Base-by-base conservation (phyloP, 2,797 vertebrate genomes). In the Darevskia mixta region DNA sequence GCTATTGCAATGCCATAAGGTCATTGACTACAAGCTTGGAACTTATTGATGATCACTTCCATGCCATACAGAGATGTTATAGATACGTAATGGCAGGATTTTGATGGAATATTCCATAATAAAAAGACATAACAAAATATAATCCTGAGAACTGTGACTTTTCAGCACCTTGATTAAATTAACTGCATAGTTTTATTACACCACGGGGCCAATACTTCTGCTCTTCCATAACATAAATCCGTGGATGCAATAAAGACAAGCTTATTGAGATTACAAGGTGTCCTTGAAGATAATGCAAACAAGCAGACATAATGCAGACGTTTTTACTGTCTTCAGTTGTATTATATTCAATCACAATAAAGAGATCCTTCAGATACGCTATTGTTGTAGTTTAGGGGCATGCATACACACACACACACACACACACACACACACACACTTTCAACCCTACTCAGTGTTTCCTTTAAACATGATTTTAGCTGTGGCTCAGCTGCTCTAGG, bases 1-100 rank as follows among this genome's bases (percentile, higher is more conserved):
- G 75, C 72, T 67, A 79, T 49, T 89, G 82, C 88, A 91, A 88
- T 88, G 89, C 93, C 91, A 89, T 61, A 72, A 29, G 45, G 67
- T 72, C 77, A 82, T 27, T 64, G 13, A 49, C 58, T 75, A 49
- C 27, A 82, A 64, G 58, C 38, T 45, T 82, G 29, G 61, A 82
- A 87, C 4, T 23, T 58, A 38, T 25, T 72, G 20, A 61, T 27
- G 69, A 75, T 86, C 25, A 76, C 8, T 82, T 87, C 29, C 27
- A 15, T 64, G 86, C 32, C 29, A 87, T 55, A 66, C 29, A 66
- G 2, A 32, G 58, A 27, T 64, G 20, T 66, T 64, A 64, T 35
- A 87, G 55, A 49, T 82, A 45, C 27, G 38, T 43, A 82, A 82
- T 18, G 58, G 61, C 2, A 45, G 20, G 58, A 7, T 82, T 61